Evolutionary conservation across 2,797 vertebrate genomes (phyloP), one percentile per base, ranked within the genome.

Genomic region (Pseudomugil tenellus): DNA sequence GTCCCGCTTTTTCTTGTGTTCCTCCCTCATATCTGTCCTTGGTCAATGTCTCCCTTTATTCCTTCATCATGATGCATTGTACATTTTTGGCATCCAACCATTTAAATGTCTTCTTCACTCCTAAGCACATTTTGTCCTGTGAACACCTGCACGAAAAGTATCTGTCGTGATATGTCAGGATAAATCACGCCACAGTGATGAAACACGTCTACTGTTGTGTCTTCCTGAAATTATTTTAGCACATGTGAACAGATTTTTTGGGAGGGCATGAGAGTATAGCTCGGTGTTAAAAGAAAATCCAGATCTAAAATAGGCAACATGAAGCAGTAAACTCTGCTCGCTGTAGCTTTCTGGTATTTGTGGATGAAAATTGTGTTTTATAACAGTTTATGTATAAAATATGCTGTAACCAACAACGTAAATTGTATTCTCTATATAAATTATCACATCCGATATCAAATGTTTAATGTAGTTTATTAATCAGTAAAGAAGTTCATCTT

Each of bases 41-140:
- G 83, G 84, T 89, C 89, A 76, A 68, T 25, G 29, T 87, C 81
- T 72, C 60, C 77, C 72, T 89, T 84, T 89, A 84, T 90, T 87
- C 83, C 80, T 75, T 84, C 84, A 78, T 85, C 88, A 73, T 29
- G 51, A 80, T 72, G 74, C 78, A 85, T 84, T 84, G 81, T 86
- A 54, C 23, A 58, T 83, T 70, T 84, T 77, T 84, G 80, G 83
- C 83, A 89, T 70, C 59, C 76, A 57, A 75, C 80, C 80, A 80
- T 90, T 87, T 84, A 76, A 88, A 79, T 12, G 52, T 79, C 85
- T 70, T 72, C 67, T 67, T 83, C 70, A 34, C 72, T 76, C 64
- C 68, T 10, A 0, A 69, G 69, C 82, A 67, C 72, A 61, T 81
- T 84, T 65, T 72, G 77, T 83, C 74, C 79, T 60, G 32, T 34